These are phyloP conservation scores for Tolmerus cingulatus DNA, from an alignment of 2,888 invertebrate genomes.

Conservation along the genomic window DNA sequence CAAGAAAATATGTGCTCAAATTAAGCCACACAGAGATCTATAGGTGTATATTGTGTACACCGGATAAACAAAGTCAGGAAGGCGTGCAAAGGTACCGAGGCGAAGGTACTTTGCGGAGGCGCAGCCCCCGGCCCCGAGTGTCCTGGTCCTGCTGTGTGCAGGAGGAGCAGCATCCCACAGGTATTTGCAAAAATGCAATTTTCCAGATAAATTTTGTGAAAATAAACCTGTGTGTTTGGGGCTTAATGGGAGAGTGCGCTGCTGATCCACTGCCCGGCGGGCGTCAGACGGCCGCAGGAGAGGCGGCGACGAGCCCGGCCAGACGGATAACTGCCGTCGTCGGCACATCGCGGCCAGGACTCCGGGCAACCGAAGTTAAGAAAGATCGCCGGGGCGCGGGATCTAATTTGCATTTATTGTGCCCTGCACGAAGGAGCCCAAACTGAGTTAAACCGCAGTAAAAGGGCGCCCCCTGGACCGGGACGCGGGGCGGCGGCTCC, in stretches of 20 bases:
- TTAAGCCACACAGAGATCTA: slow-evolving; percentile 43
- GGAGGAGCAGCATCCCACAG: not conserved
- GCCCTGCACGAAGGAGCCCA: slow-evolving; percentile 33
- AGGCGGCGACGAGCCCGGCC: slow-evolving; percentile 33
- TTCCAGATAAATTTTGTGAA: slow-evolving; percentile 44
- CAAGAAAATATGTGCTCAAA: slow-evolving; percentile 48
- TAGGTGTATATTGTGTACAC: not conserved
- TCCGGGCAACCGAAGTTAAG: slow-evolving; percentile 33
- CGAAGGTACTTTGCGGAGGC: not conserved
- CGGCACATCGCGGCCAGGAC: slow-evolving; percentile 19
- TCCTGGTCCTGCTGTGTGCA: not conserved
- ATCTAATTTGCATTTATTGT: slow-evolving; percentile 49
- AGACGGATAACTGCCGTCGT: slow-evolving; percentile 45
- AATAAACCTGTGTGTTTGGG: slow-evolving; percentile 41
- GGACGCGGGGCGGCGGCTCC: not conserved
- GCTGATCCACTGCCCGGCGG: slow-evolving; percentile 4
- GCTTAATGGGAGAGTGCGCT: slow-evolving; percentile 17
- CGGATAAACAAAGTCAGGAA: slow-evolving; percentile 23
- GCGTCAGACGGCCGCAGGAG: slow-evolving; percentile 23
- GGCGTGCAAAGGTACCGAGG: not conserved
- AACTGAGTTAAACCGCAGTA: slow-evolving; percentile 22
- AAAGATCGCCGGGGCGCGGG: slow-evolving; percentile 30
- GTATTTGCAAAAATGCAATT: slow-evolving; percentile 47
- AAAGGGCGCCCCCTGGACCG: not conserved
- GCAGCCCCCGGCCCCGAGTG: not conserved